Evolutionary conservation across 1,140 invertebrate genomes (phyloP).

Genomic region (Littorina saxatilis): DNA sequence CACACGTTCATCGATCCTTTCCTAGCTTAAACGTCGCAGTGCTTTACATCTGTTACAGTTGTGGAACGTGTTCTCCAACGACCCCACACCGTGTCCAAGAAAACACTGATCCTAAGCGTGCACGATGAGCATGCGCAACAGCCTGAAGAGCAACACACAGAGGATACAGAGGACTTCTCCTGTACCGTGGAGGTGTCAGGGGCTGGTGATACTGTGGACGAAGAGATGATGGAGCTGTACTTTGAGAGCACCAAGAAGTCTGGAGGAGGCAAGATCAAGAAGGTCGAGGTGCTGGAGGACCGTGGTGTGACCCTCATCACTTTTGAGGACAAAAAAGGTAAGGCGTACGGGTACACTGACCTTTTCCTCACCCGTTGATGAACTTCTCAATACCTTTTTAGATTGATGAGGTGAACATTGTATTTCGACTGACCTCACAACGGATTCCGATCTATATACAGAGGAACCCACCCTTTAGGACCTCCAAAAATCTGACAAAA

Average conservation of each 20-base stretch:
- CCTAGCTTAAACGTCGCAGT: too few relatives aligned
- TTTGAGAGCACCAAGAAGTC: constrained; percentile 58
- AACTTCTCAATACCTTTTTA: too few relatives aligned
- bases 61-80: not conserved
- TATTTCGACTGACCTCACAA: too few relatives aligned
- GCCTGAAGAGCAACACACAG: not conserved
- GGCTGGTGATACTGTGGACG: not conserved
- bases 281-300: constrained; percentile 26
- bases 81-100: constrained; percentile 5
- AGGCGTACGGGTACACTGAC: too few relatives aligned
- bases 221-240: constrained; percentile 44
- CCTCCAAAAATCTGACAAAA: too few relatives aligned
- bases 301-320: constrained; percentile 41
- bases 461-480: too few relatives aligned
- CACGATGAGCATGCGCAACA: not conserved
- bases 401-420: too few relatives aligned
- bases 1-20: too few relatives aligned
- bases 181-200: constrained; percentile 27
- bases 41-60: too few relatives aligned
- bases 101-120: not conserved
- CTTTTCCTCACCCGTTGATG: too few relatives aligned
- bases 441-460: too few relatives aligned
- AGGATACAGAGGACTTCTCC: not conserved
- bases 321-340: constrained; percentile 47
- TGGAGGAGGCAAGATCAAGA: constrained; percentile 52